These are phyloP conservation scores for Bufo gargarizans DNA, from an alignment of 2,113 vertebrate species.

Conservation along the genomic window DNA sequence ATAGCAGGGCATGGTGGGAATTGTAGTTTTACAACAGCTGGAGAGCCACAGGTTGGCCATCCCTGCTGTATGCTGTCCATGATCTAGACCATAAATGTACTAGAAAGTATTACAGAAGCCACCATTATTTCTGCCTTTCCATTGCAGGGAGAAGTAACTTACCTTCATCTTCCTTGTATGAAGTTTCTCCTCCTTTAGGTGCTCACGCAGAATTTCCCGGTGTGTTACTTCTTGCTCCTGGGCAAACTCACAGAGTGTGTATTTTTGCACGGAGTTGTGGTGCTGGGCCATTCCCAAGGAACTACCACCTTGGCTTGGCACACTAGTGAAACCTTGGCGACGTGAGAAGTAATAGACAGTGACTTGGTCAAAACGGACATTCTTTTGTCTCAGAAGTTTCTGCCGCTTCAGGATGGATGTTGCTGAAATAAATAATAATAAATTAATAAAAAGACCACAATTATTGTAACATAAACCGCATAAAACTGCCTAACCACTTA, in stretches of 20 bases:
- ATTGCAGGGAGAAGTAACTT: background rate
- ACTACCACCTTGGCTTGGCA: slow-evolving; percentile 97
- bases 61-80: background rate
- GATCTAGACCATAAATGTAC: background rate
- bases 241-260: slow-evolving; percentile 96
- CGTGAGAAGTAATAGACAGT: slow-evolving; percentile 96
- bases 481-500: too few species aligned
- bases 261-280: slow-evolving; percentile 88
- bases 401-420: slow-evolving; percentile 92
- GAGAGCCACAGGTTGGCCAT: background rate
- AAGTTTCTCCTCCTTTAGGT: slow-evolving; percentile 93
- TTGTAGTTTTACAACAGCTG: too few species aligned
- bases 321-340: slow-evolving; percentile 97
- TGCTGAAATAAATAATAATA: slow-evolving; percentile 69
- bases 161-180: slow-evolving; percentile 95
- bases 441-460: too few species aligned
- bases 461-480: too few species aligned
- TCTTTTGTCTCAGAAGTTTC: slow-evolving; percentile 83
- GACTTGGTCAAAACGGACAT: slow-evolving; percentile 92
- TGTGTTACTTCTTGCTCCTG: slow-evolving; percentile 91
- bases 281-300: slow-evolving; percentile 94
- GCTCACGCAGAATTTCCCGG: slow-evolving; percentile 86
- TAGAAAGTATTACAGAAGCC: background rate
- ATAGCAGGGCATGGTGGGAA: too few species aligned
- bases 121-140: background rate